Evolutionary conservation across 2,113 vertebrate species (phyloP), one percentile per base, ranked within the genome.

Genomic region (Etheostoma cragini): DNA sequence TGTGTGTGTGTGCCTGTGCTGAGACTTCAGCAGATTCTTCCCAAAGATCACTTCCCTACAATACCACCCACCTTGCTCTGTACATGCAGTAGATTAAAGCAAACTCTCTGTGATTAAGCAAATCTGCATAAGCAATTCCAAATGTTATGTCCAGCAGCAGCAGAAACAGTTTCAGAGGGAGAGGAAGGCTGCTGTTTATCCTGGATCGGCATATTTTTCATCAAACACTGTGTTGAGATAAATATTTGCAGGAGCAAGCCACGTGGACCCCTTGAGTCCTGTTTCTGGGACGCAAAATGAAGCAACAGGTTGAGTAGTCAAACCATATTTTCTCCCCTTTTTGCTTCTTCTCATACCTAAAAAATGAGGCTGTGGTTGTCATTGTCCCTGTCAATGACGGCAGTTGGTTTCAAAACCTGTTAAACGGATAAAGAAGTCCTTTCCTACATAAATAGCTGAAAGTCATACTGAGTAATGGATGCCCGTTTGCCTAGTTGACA

Each of bases 101-200:
- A 66, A 64, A 72, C 61, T 38, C 60, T 64, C 11, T 7, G 19
- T 76, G 26, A 49, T 26, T 70, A 35, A 67, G 72, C 66, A 0
- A 14, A 47, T 60, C 69, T 72, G 22, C 53, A 50, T 81, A 56
- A 61, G 54, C 13, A 58, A 42, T 38, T 71, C 50, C 8, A 13
- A 54, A 64, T 38, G 16, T 61, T 38, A 22, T 38, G 45, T 38
- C 66, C 17, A 65, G 21, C 24, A 81, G 74, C 38, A 17, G 15
- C 63, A 52, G 76, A 69, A 68, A 73, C 50, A 50, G 56, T 76
- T 58, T 76, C 19, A 5, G 60, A 30, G 70, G 61, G 64, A 87
- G 79, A 81, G 88, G 83, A 84, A 84, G 73, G 50, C 69, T 42
- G 30, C 54, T 89, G 83, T 90, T 91, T 91, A 76, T 67, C 72